Evolutionary conservation across 2,797 vertebrate species (phyloP), one percentile per base, ranked within the genome.

Genomic region (Pteronotus mesoamericanus): DNA sequence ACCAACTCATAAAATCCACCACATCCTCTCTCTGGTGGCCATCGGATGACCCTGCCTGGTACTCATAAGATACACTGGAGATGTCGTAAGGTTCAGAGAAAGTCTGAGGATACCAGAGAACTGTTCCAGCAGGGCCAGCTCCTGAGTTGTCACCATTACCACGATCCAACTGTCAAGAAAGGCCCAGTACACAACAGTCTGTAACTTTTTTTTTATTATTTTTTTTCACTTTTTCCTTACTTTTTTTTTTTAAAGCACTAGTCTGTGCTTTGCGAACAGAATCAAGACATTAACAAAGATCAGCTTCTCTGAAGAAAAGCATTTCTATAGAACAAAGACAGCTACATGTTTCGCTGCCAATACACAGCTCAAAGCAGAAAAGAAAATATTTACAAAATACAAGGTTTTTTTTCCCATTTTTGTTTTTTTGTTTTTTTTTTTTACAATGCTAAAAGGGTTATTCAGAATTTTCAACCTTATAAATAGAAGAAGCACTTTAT

Each of bases 331-430:
- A 99, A 98, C 98, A 98, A 99, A 98, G 99, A 99, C 99, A 98
- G 98, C 98, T 98, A 98, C 98, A 97, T 98, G 97, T 98, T 98
- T 96, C 84, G 98, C 98, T 98, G 98, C 98, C 98, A 99, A 98
- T 98, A 99, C 99, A 98, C 98, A 99, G 98, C 98, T 98, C 98
- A 98, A 99, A 99, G 98, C 98, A 98, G 98, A 98, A 99, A 98
- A 98, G 98, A 98, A 98, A 98, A 99, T 99, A 99, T 99, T 99
- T 99, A 99, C 99, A 99, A 99, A 99, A 99, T 99, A 99, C 98
- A 98, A 98, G 98, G 96, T 97, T 96, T 96, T 94, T 97, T 98
- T 98, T 97, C 97, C 97, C 61, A 53, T 97, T 96, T 98, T 96
- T 96, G 98, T 98, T 98, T 98, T 95, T 95, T 93, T 94, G 26